Conservation (phyloP, 2,113 vertebrate species). For the Heloderma charlesbogerti region DNA sequence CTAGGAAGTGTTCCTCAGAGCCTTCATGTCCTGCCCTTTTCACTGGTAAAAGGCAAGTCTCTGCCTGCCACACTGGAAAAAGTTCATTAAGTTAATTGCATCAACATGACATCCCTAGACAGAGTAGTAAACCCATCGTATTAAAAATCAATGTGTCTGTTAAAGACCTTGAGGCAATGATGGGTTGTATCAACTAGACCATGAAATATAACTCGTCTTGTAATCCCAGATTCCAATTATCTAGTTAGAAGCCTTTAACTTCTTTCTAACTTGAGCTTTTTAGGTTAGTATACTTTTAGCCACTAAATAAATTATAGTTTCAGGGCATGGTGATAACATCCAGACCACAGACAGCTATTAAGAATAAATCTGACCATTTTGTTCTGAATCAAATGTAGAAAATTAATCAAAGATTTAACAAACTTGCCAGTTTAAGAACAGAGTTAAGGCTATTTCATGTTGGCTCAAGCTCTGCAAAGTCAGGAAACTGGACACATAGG, state of each 20-base stretch:
- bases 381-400: not conserved
- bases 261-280: conserved; percentile 8
- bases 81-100: not conserved
- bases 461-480: too few relatives aligned
- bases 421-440: too few relatives aligned
- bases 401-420: not conserved
- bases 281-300: not conserved
- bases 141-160: conserved; percentile 35
- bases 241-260: not conserved
- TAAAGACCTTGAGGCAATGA: not conserved
- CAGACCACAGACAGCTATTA: not conserved
- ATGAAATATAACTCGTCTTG: not conserved
- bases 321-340: not conserved
- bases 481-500: too few relatives aligned
- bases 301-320: not conserved
- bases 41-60: not conserved
- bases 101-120: not conserved
- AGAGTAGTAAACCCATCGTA: not conserved
- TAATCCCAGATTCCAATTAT: not conserved
- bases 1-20: not conserved
- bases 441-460: too few relatives aligned
- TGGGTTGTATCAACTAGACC: conserved; percentile 16
- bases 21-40: fast-evolving
- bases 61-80: not conserved
- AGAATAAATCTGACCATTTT: not conserved